These are phyloP conservation scores for Lasioglossum figueresi DNA, from an alignment of 2,888 invertebrate genomes.

Conservation along the genomic window DNA sequence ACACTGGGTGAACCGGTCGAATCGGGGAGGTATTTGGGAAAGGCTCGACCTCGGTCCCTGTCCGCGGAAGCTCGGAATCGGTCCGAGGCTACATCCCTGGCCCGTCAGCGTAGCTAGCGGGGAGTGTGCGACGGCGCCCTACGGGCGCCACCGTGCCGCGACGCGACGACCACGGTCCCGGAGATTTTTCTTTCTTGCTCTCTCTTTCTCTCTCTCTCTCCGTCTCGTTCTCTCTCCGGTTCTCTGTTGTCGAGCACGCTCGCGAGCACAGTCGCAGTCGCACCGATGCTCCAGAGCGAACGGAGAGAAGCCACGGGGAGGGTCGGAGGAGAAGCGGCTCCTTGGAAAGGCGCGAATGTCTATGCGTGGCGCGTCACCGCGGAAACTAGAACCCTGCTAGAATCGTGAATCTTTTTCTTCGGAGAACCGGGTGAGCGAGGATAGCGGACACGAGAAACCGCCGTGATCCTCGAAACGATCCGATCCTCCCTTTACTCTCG, in stretches of 20 bases:
- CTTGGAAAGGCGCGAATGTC: constrained; percentile 65
- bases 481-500: neutral
- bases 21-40: neutral
- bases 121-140: constrained; percentile 77
- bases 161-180: constrained; percentile 66
- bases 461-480: constrained; percentile 15
- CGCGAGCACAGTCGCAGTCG: neutral
- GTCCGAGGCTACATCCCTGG: constrained; percentile 59
- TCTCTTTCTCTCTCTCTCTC: constrained; percentile 32
- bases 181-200: constrained; percentile 65
- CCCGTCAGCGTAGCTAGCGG: constrained; percentile 70
- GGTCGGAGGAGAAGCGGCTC: constrained; percentile 37
- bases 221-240: constrained; percentile 42
- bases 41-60: neutral
- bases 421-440: constrained; percentile 20
- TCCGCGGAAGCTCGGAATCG: constrained; percentile 2
- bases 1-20: neutral
- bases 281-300: constrained; percentile 50
- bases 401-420: constrained; percentile 62
- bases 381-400: constrained; percentile 70
- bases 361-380: constrained; percentile 63
- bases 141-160: constrained; percentile 80
- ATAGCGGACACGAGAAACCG: constrained; percentile 23
- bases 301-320: constrained; percentile 24
- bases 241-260: constrained; percentile 16